phyloP scores from a whole-genome alignment of 2,888 invertebrate species.

The Mylabris sibirica region DNA sequence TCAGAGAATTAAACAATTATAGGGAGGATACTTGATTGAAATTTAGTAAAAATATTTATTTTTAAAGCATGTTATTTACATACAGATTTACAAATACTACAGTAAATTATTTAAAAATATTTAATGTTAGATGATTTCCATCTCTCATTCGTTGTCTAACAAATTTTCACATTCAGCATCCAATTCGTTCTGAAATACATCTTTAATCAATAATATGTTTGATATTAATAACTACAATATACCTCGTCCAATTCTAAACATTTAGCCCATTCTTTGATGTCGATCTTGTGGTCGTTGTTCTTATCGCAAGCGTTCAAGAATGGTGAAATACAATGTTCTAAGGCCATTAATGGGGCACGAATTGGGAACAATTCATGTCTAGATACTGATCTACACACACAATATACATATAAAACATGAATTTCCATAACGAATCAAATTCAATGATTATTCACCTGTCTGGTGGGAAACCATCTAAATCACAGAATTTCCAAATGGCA shows the following conservation, averaged over 20 bases:
- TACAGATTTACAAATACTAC: conserved; percentile 7
- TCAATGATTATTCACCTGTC: conserved; percentile 70
- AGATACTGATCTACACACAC: conserved; percentile 72
- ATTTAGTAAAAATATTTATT: conserved; percentile 3
- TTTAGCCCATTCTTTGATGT: conserved; percentile 91
- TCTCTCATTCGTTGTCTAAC: conserved; percentile 56
- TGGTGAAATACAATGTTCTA: conserved; percentile 97
- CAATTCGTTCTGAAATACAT: conserved; percentile 71
- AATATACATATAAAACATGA: conserved; percentile 46
- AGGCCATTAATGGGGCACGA: conserved; percentile 90
- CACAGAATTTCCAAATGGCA: conserved; percentile 98
- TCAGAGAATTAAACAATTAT: background rate
- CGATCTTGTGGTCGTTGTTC: conserved; percentile 89
- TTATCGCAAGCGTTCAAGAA: conserved; percentile 92
- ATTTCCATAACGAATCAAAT: background rate
- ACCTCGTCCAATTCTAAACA: conserved; percentile 87
- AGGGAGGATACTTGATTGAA: background rate
- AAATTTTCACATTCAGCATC: conserved; percentile 83
- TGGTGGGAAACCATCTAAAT: conserved; percentile 90
- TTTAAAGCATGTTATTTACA: conserved; percentile 10
- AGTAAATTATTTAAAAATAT: conserved; percentile 10
- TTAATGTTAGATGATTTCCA: background rate
- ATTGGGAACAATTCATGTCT: conserved; percentile 96
- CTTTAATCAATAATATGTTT: conserved; percentile 37
- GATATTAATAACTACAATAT: conserved; percentile 38